A percentile compares a stretch with the other conserved stretches of the same genome.
Evolutionary conservation across 2,797 vertebrate species (phyloP).

Genomic region (Centroberyx gerrardi): DNA sequence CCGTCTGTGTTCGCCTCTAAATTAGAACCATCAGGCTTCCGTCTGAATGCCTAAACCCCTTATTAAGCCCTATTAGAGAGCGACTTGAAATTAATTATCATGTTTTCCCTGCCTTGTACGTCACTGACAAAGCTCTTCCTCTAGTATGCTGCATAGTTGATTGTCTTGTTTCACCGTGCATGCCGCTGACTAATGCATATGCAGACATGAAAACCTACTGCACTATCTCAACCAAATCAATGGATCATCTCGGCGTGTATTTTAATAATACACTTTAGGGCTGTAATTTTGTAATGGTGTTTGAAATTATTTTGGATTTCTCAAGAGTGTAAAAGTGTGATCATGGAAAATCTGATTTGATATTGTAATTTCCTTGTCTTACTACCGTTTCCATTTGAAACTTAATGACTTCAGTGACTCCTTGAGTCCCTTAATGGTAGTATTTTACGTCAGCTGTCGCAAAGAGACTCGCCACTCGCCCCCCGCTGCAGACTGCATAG

Average conservation of each 20-base stretch:
- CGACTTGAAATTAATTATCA: slow-evolving; percentile 66
- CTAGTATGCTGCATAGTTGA: slow-evolving; percentile 8
- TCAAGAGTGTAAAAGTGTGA: slow-evolving; percentile 1
- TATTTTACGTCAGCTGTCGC: no score
- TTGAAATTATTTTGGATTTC: slow-evolving; percentile 23
- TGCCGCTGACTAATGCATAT: not conserved
- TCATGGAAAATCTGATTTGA: slow-evolving; percentile 14
- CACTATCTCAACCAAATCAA: not conserved
- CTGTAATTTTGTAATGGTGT: slow-evolving; percentile 23
- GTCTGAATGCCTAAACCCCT: slow-evolving; percentile 62
- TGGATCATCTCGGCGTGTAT: not conserved
- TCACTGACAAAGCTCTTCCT: slow-evolving; percentile 39
- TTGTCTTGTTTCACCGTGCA: not conserved
- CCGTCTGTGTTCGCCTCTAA: slow-evolving; percentile 53
- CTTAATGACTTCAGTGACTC: no score
- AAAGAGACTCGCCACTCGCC: no score
- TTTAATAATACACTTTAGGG: slow-evolving; percentile 21
- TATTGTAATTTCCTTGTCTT: slow-evolving; percentile 19
- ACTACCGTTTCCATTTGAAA: no score
- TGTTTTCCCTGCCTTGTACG: slow-evolving; percentile 44
- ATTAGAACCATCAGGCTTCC: slow-evolving; percentile 62
- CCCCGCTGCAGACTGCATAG: no score
- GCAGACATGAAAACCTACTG: slow-evolving; percentile 1
- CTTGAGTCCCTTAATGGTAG: no score
- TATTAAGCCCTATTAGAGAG: slow-evolving; percentile 74